Base-by-base conservation (phyloP, 1,140 invertebrate species). In the Ceratitis capitata region DNA sequence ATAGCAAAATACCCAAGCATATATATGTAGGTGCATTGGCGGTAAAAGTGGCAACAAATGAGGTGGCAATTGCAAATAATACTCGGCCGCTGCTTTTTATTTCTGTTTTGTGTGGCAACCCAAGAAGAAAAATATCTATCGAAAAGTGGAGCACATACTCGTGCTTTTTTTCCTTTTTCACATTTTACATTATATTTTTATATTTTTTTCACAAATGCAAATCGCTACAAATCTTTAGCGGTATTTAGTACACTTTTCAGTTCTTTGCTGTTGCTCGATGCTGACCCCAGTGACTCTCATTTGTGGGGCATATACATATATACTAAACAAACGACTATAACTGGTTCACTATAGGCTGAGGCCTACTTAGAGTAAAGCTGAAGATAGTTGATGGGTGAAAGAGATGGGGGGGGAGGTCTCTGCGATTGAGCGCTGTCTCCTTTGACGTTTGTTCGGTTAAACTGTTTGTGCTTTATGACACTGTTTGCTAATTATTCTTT, bases 231-330 rank as follows among this genome's bases (percentile, higher is more conserved):
- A 78, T 23, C 10, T 45, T 39, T n/a, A 23, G 9, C 32, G 42
- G n/a, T 35, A 39, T 39, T 1, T 42, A 42, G 69, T 9, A 29
- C 14, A 35, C 14, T 26, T 69, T 69, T 69, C 51, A 23, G 32
- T 69, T 35, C 39, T 35, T n/a, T 35, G 10, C 61, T 69, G 14
- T 19, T 19, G 64, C 64, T 69, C 69, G 23, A 78, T n/a, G 39
- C 69, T 78, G 69, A 78, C 69, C 69, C 69, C 69, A 23, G 12
- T 78, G 69, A 47, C 69, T 39, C 42, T 45, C 69, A 45, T 78
- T 78, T 78, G 69, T 45, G 69, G 69, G n/a, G 26, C 69, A 78
- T n/a, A n/a, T n/a, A n/a, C n/a, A n/a, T n/a, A n/a, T n/a, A n/a
- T n/a, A n/a, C n/a, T n/a, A n/a, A n/a, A n/a, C n/a, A n/a, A n/a